A percentile compares a stretch with the other conserved stretches of the same genome.
Conservation (phyloP, 2,888 invertebrate genomes). For the Ametastegia equiseti region DNA sequence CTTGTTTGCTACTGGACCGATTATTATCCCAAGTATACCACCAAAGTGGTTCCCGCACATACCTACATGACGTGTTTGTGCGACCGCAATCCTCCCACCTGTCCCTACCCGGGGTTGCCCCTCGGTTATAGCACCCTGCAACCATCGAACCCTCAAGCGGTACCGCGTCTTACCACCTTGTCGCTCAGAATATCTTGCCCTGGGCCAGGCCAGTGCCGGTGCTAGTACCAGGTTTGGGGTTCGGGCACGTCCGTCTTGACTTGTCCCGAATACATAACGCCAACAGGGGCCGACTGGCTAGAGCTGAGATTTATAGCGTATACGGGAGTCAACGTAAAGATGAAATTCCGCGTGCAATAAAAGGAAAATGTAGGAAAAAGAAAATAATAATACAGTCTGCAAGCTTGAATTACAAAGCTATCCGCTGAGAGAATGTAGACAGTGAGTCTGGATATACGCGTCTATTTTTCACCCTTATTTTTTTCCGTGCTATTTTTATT, state of each 20-base stretch:
- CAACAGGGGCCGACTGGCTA: slow-evolving; percentile 46
- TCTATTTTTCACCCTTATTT: slow-evolving; percentile 13
- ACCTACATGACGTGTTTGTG: slow-evolving; percentile 47
- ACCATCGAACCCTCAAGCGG: slow-evolving; percentile 10
- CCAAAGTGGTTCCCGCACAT: slow-evolving; percentile 48
- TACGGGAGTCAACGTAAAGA: slow-evolving; percentile 55
- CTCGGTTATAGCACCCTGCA: background rate
- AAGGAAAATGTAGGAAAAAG: slow-evolving; percentile 44
- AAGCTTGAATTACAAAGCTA: slow-evolving; percentile 17
- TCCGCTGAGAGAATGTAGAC: slow-evolving; percentile 6
- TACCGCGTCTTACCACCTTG: slow-evolving; percentile 14
- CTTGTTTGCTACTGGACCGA: slow-evolving; percentile 52
- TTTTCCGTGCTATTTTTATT: slow-evolving; percentile 5
- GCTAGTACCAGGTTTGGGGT: background rate
- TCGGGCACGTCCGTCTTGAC: slow-evolving; percentile 48
- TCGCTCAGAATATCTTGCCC: slow-evolving; percentile 32
- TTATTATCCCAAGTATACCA: slow-evolving; percentile 59
- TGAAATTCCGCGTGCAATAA: slow-evolving; percentile 56
- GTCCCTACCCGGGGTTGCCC: slow-evolving; percentile 1
- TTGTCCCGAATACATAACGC: slow-evolving; percentile 64
- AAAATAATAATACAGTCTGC: slow-evolving; percentile 32
- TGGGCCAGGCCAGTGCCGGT: slow-evolving; percentile 24
- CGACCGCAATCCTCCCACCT: slow-evolving; percentile 38
- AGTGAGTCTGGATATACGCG: slow-evolving; percentile 4
- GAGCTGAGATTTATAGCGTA: slow-evolving; percentile 60